phyloP scores from a whole-genome alignment of 2,113 vertebrate species.

The Diadophis punctatus region DNA sequence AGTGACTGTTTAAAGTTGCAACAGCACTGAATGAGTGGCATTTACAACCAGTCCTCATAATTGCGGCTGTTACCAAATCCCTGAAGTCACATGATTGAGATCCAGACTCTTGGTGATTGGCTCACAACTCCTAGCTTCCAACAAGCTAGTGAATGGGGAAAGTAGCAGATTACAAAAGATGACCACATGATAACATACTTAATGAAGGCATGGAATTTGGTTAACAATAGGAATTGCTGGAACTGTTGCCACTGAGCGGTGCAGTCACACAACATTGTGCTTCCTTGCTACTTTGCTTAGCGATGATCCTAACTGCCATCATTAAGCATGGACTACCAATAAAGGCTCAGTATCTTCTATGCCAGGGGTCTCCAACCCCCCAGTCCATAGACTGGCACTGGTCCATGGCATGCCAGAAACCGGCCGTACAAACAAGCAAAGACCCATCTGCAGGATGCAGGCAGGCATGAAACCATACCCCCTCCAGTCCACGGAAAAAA shows the following conservation, averaged over 20 bases:
- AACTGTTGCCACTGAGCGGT: not conserved
- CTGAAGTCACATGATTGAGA: not conserved
- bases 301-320: not conserved
- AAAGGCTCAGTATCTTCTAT: not conserved
- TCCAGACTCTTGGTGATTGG: not conserved
- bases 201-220: not conserved
- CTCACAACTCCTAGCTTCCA: not conserved
- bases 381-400: no score
- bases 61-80: not conserved
- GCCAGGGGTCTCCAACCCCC: no score
- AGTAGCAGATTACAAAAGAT: not conserved
- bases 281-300: not conserved
- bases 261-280: not conserved
- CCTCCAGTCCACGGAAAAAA: no score
- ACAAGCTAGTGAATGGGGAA: not conserved
- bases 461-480: no score
- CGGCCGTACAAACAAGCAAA: no score
- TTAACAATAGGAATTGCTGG: not conserved
- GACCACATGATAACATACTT: not conserved
- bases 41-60: not conserved
- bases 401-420: no score
- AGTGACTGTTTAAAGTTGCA: not conserved
- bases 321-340: not conserved
- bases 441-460: no score
- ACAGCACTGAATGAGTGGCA: not conserved